Percentiles rank a stretch among this genome's conserved stretches.
Evolutionary conservation across 53 echinoderm and acorn worm species (phyloP).

Genomic region (Apostichopus leukothele): DNA sequence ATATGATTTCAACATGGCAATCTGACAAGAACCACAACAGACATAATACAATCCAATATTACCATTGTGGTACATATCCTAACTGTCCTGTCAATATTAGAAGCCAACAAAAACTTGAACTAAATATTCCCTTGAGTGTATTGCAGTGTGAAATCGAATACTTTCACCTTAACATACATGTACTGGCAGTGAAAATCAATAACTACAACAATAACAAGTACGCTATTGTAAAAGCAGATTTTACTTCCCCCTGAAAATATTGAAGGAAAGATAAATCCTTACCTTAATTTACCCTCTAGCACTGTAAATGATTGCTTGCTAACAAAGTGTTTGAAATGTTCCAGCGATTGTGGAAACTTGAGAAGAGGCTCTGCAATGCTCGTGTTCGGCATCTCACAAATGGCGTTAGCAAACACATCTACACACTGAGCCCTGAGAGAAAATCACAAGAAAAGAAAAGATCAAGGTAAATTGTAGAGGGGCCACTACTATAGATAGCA

Average conservation of each 20-base stretch:
- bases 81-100: too few relatives aligned
- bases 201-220: background rate
- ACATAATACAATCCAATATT: too few relatives aligned
- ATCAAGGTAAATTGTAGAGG: background rate
- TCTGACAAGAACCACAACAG: too few relatives aligned
- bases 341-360: slow-evolving; percentile 61
- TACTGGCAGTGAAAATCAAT: background rate
- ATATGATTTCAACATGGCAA: too few relatives aligned
- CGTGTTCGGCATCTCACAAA: slow-evolving; percentile 67
- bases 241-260: too few relatives aligned
- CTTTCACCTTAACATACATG: background rate
- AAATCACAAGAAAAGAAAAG: background rate
- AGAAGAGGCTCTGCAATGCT: slow-evolving; percentile 60
- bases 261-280: slow-evolving; percentile 12
- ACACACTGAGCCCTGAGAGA: slow-evolving; percentile 77
- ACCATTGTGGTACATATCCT: too few relatives aligned
- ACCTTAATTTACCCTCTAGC: slow-evolving; percentile 83
- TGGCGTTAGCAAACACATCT: slow-evolving; percentile 68
- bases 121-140: too few relatives aligned
- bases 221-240: too few relatives aligned
- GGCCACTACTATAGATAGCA: background rate
- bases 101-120: too few relatives aligned
- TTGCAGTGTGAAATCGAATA: too few relatives aligned
- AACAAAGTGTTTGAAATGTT: slow-evolving; percentile 92
- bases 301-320: slow-evolving; percentile 89